Conservation (phyloP, 2,113 vertebrate genomes). For the Pachycephala philippinensis region DNA sequence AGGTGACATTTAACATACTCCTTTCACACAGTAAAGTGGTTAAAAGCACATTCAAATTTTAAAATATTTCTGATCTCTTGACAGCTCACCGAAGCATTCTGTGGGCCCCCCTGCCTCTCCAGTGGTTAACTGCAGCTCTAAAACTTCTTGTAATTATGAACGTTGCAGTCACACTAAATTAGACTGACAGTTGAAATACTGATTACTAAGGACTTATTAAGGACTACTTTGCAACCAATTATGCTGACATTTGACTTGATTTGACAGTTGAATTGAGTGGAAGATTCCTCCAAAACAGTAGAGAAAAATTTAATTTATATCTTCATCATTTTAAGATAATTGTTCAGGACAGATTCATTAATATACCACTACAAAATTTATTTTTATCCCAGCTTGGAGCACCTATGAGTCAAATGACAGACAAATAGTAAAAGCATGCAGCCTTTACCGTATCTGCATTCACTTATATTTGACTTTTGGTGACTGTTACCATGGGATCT, state of each 20-base stretch:
- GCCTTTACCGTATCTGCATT: background rate
- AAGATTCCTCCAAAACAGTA: constrained; percentile 63
- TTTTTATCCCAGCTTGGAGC: constrained; percentile 22
- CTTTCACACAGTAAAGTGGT: constrained; percentile 58
- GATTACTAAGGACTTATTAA: constrained; percentile 74
- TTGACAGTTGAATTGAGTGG: constrained; percentile 68
- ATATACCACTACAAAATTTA: constrained; percentile 39
- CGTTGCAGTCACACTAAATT: constrained; percentile 69
- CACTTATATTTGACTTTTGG: background rate
- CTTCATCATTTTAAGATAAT: constrained; percentile 56
- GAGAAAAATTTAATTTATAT: constrained; percentile 60
- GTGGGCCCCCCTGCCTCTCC: constrained; percentile 54
- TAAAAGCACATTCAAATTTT: constrained; percentile 68
- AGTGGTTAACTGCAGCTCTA: constrained; percentile 63
- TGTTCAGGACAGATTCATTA: constrained; percentile 49
- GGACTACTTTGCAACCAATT: constrained; percentile 73
- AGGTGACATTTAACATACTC: constrained; percentile 62
- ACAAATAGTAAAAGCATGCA: background rate
- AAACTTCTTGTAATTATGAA: constrained; percentile 71
- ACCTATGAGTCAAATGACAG: constrained; percentile 1
- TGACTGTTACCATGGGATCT: background rate
- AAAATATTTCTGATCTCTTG: constrained; percentile 62
- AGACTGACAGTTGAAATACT: constrained; percentile 72
- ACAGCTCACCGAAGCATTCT: constrained; percentile 58
- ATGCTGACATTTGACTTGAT: constrained; percentile 73